Conservation (phyloP, 2,113 vertebrate genomes). For the Psittacara wagleri region DNA sequence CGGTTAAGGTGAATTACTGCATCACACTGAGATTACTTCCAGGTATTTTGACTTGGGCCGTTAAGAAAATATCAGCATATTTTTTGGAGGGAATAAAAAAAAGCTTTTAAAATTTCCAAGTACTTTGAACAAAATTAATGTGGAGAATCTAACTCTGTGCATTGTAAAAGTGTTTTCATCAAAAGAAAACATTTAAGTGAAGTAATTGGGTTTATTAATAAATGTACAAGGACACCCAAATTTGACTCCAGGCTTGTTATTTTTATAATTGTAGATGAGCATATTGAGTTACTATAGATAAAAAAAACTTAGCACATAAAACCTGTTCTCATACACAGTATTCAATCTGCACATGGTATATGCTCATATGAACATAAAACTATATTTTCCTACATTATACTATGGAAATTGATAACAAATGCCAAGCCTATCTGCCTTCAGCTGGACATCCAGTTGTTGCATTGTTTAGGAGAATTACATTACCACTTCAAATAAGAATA, state of each 20-base stretch:
- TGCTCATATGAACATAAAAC: background rate
- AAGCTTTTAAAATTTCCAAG: background rate
- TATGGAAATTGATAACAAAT: background rate
- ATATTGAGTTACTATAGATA: background rate
- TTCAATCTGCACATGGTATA: background rate
- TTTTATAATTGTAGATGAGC: background rate
- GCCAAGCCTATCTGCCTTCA: background rate
- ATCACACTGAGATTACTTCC: background rate
- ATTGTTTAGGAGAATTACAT: background rate
- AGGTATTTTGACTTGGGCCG: background rate
- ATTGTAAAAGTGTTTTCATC: background rate
- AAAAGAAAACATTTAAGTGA: background rate
- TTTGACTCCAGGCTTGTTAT: background rate
- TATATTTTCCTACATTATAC: background rate
- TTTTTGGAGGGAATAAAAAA: background rate
- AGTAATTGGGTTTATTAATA: background rate
- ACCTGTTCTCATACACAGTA: background rate
- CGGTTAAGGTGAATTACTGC: background rate
- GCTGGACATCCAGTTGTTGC: background rate
- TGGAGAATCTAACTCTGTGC: background rate
- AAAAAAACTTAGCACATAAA: background rate
- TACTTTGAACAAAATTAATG: background rate
- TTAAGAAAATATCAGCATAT: background rate
- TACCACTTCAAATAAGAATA: background rate
- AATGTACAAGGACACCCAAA: background rate